phyloP scores from a whole-genome alignment of 2,888 invertebrate genomes.

The Dinocampus coccinellae region DNA sequence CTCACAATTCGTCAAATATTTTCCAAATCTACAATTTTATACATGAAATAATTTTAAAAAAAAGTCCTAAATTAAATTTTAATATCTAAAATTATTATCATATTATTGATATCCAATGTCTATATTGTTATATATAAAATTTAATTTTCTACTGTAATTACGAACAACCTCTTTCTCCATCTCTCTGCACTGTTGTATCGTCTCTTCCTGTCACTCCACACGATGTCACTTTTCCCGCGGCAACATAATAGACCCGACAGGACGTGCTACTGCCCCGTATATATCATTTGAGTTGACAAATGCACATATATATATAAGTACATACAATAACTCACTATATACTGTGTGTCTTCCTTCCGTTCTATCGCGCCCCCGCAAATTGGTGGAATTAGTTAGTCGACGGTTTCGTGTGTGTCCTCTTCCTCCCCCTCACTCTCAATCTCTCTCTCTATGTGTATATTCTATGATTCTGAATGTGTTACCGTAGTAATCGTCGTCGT shows the following conservation, averaged over 20 bases:
- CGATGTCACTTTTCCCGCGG: slow-evolving; percentile 45
- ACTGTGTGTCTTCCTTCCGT: slow-evolving; percentile 40
- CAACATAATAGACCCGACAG: slow-evolving; percentile 43
- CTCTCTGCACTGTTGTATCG: slow-evolving; percentile 11
- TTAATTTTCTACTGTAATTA: no score
- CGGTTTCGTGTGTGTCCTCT: background rate
- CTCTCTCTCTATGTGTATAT: background rate
- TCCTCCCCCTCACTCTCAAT: background rate
- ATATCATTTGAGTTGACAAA: slow-evolving; percentile 46
- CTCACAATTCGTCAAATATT: no score
- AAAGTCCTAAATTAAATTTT: no score
- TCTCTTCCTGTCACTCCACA: slow-evolving; percentile 53
- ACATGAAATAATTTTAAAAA: no score
- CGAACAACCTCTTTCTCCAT: background rate
- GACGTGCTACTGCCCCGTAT: slow-evolving; percentile 32
- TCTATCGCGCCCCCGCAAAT: slow-evolving; percentile 42
- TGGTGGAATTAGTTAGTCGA: slow-evolving; percentile 41
- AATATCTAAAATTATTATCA: no score
- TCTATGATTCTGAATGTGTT: background rate
- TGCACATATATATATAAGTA: slow-evolving; percentile 36
- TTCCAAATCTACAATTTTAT: no score
- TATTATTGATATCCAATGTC: no score
- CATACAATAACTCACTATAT: no score
- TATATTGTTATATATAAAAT: no score
- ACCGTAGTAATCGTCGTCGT: background rate